Evolutionary conservation across 2,797 vertebrate genomes (phyloP).

Genomic region (Gallinago nigripennis): DNA sequence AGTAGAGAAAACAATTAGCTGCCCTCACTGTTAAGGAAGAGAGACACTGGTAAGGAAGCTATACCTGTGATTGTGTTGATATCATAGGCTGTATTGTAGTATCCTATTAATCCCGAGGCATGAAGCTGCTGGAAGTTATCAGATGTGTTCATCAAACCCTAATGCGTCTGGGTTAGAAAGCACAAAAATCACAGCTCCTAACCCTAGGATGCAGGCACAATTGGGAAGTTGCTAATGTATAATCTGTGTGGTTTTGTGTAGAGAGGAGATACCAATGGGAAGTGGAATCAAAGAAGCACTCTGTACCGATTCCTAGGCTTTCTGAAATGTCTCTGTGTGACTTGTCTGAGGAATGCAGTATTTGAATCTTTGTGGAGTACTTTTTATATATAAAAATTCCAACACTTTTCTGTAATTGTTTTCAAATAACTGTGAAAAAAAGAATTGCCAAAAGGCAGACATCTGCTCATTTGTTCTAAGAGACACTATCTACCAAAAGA

Average conservation of each 20-base stretch:
- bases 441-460: conserved; percentile 53
- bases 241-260: background rate
- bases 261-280: background rate
- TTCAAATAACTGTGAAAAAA: conserved; percentile 43
- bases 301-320: background rate
- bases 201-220: background rate
- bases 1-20: background rate
- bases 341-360: background rate
- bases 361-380: background rate
- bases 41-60: background rate
- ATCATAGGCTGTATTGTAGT: background rate
- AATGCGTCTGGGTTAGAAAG: background rate
- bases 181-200: background rate
- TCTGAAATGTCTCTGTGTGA: background rate
- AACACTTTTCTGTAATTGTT: conserved; percentile 57
- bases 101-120: background rate
- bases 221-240: background rate
- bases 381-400: background rate
- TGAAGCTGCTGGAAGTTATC: background rate
- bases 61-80: background rate
- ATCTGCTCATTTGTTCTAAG: conserved; percentile 44
- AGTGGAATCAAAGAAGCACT: background rate
- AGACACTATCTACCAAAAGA: background rate
- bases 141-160: background rate
- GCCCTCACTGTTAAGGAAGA: background rate